Conservation (phyloP, 2,888 invertebrate species). For the Nudaria mundana region DNA sequence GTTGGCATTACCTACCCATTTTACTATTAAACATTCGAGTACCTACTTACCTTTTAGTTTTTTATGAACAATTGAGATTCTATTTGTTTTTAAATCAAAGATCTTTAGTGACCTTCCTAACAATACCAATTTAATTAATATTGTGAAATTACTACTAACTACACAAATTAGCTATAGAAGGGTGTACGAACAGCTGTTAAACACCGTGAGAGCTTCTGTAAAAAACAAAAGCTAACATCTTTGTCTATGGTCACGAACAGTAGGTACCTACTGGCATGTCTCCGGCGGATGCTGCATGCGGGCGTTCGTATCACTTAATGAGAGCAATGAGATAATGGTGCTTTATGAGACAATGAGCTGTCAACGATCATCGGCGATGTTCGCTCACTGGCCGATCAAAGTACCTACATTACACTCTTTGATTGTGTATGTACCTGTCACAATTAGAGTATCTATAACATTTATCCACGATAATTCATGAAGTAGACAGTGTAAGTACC, state of each 20-base stretch:
- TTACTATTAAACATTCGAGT: background rate
- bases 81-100: background rate
- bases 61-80: background rate
- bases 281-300: slow-evolving; percentile 70
- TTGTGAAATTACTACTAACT: background rate
- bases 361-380: slow-evolving; percentile 50
- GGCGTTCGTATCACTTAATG: slow-evolving; percentile 58
- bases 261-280: slow-evolving; percentile 51
- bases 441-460: too few species aligned
- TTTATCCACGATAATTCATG: too few species aligned
- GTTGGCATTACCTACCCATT: background rate
- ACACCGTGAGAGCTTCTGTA: slow-evolving; percentile 34
- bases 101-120: too few species aligned
- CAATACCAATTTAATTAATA: too few species aligned
- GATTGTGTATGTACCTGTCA: too few species aligned
- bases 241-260: slow-evolving; percentile 70
- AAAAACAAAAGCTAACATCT: slow-evolving; percentile 58
- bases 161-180: slow-evolving; percentile 14
- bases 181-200: slow-evolving; percentile 18
- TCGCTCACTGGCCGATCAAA: slow-evolving; percentile 30
- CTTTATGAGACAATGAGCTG: slow-evolving; percentile 59
- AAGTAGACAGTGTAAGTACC: too few species aligned
- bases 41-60: background rate
- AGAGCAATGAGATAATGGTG: slow-evolving; percentile 71
- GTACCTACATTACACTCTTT: too few species aligned